Conservation (phyloP, 1,140 invertebrate species). For the Penaeus indicus region DNA sequence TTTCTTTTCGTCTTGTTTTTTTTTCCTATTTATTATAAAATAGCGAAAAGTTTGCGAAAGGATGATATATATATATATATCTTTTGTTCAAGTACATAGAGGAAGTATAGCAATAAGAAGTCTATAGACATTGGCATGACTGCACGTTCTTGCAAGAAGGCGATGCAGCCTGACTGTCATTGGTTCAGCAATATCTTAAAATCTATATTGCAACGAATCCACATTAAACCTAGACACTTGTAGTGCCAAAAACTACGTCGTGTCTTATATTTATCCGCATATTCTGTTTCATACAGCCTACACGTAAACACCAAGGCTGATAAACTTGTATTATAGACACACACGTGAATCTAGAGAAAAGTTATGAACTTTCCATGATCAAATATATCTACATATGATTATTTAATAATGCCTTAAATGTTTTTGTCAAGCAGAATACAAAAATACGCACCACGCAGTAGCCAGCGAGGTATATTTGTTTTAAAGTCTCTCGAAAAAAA, state of each 20-base stretch:
- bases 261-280: conserved; percentile 16
- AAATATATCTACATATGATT: conserved; percentile 46
- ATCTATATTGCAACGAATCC: conserved; percentile 52
- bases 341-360: conserved; percentile 11
- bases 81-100: no score
- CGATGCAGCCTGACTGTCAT: conserved; percentile 18
- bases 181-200: conserved; percentile 55
- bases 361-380: background rate
- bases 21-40: background rate
- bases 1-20: no score
- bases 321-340: conserved; percentile 25
- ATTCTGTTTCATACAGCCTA: conserved; percentile 36
- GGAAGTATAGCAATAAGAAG: no score
- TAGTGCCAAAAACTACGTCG: conserved; percentile 2
- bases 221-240: conserved; percentile 7
- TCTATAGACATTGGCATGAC: no score
- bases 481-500: background rate
- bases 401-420: conserved; percentile 40
- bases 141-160: background rate
- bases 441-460: conserved; percentile 25
- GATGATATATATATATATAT: no score
- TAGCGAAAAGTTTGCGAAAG: background rate
- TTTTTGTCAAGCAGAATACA: conserved; percentile 36
- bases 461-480: conserved; percentile 26
- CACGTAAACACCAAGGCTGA: background rate